Evolutionary conservation across 2,888 invertebrate genomes (phyloP), one percentile per base, ranked within the genome.

Genomic region (Hemaris fuciformis): DNA sequence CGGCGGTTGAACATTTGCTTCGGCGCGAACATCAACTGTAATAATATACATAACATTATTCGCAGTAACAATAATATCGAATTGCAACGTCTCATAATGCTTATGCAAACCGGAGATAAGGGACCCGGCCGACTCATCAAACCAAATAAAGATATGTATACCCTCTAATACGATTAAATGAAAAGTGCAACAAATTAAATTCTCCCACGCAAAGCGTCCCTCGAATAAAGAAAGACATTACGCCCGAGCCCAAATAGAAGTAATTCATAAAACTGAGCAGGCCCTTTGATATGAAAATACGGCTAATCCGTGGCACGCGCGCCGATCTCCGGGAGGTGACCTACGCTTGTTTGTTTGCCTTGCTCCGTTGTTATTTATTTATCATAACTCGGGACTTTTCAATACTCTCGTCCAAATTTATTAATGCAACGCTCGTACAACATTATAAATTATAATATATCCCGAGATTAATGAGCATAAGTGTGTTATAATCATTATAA

Each of bases 231-330:
- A 81, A 83, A 88, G 89, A 89, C 88, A 84, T 89, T 83, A 85
- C 78, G 79, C 71, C 76, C 76, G 70, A 68, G 73, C 83, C 81
- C 79, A 80, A 88, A 88, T 84, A 81, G 82, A 80, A 88, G 85
- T 87, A 88, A 90, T 88, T 89, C 86, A 89, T 89, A 89, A 89
- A 86, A 86, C 80, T 84, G 83, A 86, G 86, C 84, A 77, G 79
- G 77, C 78, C 84, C 85, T 91, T 91, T 91, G 86, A 91, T 91
- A 91, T 91, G 90, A 92, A 91, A 92, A 91, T 91, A 81, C 80
- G 77, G 73, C 78, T 90, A 91, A 92, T 90, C 91, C 89, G 65
- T 63, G 88, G 84, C 91, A 91, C 91, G 91, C 90, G 91, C 84
- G 72, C 77, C 66, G 70, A 77, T 70, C 85, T 73, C 76, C 84